Evolutionary conservation across 1,140 invertebrate genomes (phyloP), one percentile per base, ranked within the genome.

Genomic region (Ceratosolen fusciceps): DNA sequence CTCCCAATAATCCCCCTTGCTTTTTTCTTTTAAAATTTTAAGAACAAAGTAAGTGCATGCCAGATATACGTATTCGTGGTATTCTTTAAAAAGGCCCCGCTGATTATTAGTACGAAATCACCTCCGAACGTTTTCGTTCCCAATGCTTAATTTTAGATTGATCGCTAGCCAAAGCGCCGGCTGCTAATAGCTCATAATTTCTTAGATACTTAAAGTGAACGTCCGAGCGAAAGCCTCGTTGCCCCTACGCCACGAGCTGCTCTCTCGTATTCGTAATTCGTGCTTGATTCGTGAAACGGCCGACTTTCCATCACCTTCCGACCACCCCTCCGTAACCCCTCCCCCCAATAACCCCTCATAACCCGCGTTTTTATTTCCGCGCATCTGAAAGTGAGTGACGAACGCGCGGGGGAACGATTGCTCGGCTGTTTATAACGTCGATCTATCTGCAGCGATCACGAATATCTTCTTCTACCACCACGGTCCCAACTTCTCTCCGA

Each of bases 371-470:
- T n/a, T n/a, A n/a, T n/a, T n/a, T n/a, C n/a, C n/a, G n/a, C n/a
- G n/a, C n/a, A n/a, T n/a, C n/a, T n/a, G 0, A 65, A 34, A 10
- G 21, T 37, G 16, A 65, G 0, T 65, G 10, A 65, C 9, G 29
- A 62, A 62, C 3, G 12, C 9, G 29, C 21, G 3, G 29, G 10
- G 26, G 24, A 62, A 52, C 49, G 49, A 14, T 16, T 21, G 19
- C 14, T 52, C 65, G 39, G 68, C 54, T 4, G 54, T 34, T 71
- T 54, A 73, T 21, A 73, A 73, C n/a, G 31, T 39, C 24, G 9
- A 58, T 73, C 58, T 52, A 24, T 73, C 71, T 31, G 71, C 58
- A 34, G 47, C 47, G 10, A 14, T 26, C 67, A 37, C 26, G 67
- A 43, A 47, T 16, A 7, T 26, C n/a, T 70, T 47, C 24, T 68